These are phyloP conservation scores for Sebastes umbrosus DNA, from an alignment of 2,797 vertebrate species.

Conservation along the genomic window DNA sequence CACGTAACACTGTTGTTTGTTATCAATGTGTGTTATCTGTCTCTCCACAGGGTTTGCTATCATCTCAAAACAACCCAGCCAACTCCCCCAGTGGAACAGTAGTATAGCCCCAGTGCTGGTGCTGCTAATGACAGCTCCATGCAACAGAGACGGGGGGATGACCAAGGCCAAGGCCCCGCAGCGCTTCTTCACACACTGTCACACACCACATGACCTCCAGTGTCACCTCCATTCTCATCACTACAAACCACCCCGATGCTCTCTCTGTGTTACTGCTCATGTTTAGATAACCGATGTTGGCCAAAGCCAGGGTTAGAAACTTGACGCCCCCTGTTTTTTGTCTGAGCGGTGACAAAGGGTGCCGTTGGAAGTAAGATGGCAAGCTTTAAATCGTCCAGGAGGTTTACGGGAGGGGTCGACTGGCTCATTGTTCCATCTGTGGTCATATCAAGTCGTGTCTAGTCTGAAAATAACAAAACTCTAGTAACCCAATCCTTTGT, in stretches of 20 bases:
- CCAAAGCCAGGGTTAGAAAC: slow-evolving; percentile 53
- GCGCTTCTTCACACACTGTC: slow-evolving; percentile 65
- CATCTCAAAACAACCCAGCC: slow-evolving; percentile 93
- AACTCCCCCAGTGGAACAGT: slow-evolving; percentile 95
- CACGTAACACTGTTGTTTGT: slow-evolving; percentile 43
- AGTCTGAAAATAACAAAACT: slow-evolving; percentile 50
- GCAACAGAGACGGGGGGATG: slow-evolving; percentile 74
- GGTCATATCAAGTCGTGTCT: slow-evolving; percentile 61
- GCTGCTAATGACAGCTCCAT: slow-evolving; percentile 84
- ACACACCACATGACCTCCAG: slow-evolving; percentile 50
- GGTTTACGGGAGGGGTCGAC: slow-evolving; percentile 16
- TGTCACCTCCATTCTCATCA: slow-evolving; percentile 58
- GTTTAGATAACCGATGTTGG: slow-evolving; percentile 30
- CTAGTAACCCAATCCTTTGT: slow-evolving; percentile 57
- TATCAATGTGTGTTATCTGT: slow-evolving; percentile 66
- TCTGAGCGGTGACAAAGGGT: slow-evolving; percentile 10
- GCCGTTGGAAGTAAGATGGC: slow-evolving; percentile 39
- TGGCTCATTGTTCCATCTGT: slow-evolving; percentile 30
- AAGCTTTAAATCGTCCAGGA: slow-evolving; percentile 63
- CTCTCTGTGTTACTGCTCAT: slow-evolving; percentile 37
- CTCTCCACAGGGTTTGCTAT: slow-evolving; percentile 91
- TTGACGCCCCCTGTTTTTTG: background rate
- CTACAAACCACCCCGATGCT: slow-evolving; percentile 33
- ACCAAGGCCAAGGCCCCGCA: slow-evolving; percentile 61
- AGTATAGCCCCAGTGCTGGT: slow-evolving; percentile 88